Base-by-base conservation (phyloP, 2,888 invertebrate genomes). In the Julus scandinavius region DNA sequence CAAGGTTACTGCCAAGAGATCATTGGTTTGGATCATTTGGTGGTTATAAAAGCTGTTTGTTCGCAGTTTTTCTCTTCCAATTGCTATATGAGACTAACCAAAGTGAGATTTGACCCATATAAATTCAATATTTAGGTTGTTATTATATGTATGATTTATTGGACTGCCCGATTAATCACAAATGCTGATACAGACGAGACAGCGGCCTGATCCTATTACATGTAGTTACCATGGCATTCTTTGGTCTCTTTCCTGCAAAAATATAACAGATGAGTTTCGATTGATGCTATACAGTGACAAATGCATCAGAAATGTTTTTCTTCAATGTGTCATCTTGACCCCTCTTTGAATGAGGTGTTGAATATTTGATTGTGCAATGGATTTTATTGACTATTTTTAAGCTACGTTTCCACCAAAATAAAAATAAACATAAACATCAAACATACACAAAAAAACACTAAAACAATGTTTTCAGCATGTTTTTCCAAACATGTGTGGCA, bases 81-180 rank as follows among this genome's bases (percentile, higher is more conserved):
- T 80, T 15, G 38, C 38, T 4, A 15, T 40, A 80, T 80, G 80
- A 45, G 45, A 45, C 13, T 15, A 15, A 38, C 6, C 11, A 4
- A 54, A 13, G 54, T 54, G 80, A 80, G 80, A 80, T 38, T 80
- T 80, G 80, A 80, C 80, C 80, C 80, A 80, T 29, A 40, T 80
- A 72, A 20, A 29, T 80, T 80, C 29, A n/a, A 63, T 40, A 80
- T 80, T 38, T 80, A 40, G 38, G 38, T 80, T 40, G 13, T 80
- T 38, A 80, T 38, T 72, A 29, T 29, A 29, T 29, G 29, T 13
- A 38, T 38, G 80, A 80, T 4, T 13, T 40, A 40, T 80, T 40
- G 38, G 3, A 38, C 80, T 15, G 80, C 13, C 38, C 13, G 38
- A 40, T 80, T 15, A 38, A 38, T 80, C 38, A 38, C 15, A 80